Evolutionary conservation across 2,797 vertebrate species (phyloP).

Genomic region (Pitangus sulphuratus): DNA sequence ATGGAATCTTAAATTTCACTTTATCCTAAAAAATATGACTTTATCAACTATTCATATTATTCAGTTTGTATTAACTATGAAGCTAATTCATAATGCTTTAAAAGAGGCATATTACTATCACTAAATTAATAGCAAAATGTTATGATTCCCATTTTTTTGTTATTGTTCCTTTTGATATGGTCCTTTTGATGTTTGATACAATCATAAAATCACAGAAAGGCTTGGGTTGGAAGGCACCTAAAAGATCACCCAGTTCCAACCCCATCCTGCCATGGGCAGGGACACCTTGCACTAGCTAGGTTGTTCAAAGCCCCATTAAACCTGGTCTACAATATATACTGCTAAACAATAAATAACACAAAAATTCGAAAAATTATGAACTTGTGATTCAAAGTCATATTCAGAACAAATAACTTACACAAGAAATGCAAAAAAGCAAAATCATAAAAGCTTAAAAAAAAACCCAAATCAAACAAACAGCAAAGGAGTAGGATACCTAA

Average conservation of each 20-base stretch:
- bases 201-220: not conserved
- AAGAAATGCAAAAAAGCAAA: not conserved
- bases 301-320: not conserved
- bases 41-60: constrained; percentile 1
- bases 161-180: not conserved
- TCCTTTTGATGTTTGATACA: not conserved
- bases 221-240: not conserved
- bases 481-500: not conserved
- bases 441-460: not conserved
- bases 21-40: constrained; percentile 30
- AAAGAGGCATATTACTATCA: constrained; percentile 1
- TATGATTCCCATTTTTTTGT: constrained; percentile 19
- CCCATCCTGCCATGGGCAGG: not conserved
- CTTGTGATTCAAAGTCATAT: not conserved
- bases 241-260: not conserved
- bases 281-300: not conserved
- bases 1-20: constrained; percentile 13
- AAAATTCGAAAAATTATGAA: not conserved
- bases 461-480: accelerated
- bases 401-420: not conserved
- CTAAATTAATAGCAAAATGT: constrained; percentile 35
- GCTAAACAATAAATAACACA: not conserved
- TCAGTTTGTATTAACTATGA: not conserved
- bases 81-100: not conserved
- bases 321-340: not conserved